These are phyloP conservation scores for Polylopha cassiicola DNA, from an alignment of 2,888 invertebrate genomes.

Conservation along the genomic window DNA sequence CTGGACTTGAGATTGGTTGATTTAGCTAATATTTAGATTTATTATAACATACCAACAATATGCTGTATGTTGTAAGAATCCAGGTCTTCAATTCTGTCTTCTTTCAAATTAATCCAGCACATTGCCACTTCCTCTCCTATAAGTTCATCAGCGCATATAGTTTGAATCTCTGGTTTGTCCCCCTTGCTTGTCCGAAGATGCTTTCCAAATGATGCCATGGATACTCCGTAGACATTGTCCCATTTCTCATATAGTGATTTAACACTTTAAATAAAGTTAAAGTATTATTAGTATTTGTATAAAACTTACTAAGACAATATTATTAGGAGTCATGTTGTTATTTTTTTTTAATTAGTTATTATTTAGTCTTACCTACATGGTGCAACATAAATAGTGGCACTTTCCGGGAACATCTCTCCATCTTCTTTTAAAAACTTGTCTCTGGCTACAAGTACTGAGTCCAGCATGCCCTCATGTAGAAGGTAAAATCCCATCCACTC, in stretches of 20 bases:
- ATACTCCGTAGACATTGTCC: slow-evolving; percentile 87
- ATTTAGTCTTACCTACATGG: slow-evolving; percentile 79
- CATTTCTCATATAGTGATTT: slow-evolving; percentile 84
- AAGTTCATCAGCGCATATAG: slow-evolving; percentile 75
- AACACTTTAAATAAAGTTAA: slow-evolving; percentile 56
- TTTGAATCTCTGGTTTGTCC: slow-evolving; percentile 81
- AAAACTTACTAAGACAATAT: too few species aligned
- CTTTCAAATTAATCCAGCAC: slow-evolving; percentile 82
- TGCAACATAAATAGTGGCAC: slow-evolving; percentile 76
- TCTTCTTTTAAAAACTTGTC: slow-evolving; percentile 86
- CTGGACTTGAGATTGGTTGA: too few species aligned
- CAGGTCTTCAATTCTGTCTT: slow-evolving; percentile 78
- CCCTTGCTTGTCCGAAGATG: slow-evolving; percentile 79
- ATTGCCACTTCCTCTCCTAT: slow-evolving; percentile 81
- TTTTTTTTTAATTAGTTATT: background rate
- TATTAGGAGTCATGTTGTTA: too few species aligned
- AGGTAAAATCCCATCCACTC: slow-evolving; percentile 99
- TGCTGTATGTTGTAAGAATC: slow-evolving; percentile 78
- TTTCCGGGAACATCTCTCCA: slow-evolving; percentile 86
- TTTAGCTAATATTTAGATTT: background rate
- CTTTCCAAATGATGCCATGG: slow-evolving; percentile 82
- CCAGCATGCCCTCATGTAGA: slow-evolving; percentile 96
- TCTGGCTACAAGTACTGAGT: slow-evolving; percentile 89
- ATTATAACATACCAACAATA: slow-evolving; percentile 66
- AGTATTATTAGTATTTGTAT: background rate